Base-by-base conservation (phyloP, 30 jellyfish, hydroid and myxozoan species). In the Hydra vulgaris region DNA sequence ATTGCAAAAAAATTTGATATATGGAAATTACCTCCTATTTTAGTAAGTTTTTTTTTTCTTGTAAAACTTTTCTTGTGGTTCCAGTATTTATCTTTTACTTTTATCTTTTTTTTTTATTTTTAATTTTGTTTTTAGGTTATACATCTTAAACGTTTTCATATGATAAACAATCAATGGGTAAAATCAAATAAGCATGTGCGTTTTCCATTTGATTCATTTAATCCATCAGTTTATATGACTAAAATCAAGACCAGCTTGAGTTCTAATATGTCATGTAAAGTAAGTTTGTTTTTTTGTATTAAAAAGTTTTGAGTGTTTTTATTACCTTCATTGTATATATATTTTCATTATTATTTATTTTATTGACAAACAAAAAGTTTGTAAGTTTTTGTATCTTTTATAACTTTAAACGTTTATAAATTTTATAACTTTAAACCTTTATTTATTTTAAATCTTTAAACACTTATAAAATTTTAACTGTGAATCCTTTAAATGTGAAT, bases 1-100 rank as follows among this genome's bases (percentile, higher is more conserved):
- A 91, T 91, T 8, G 97, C 96, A 17, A 91, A 91, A 72, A 91
- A 86, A 27, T 77, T 91, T 83, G 95, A 88, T 40, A 71, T 91
- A 23, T 91, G 97, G 97, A 81, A 86, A 17, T 73, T 91, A 27
- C 97, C 97, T 0, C 96, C 97, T 20, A 85, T 91, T 12, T 79
- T 91, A 86, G 97, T 91, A 85, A 17, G 86, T 1, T 40, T 40
- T 40, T 40, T 3, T 12, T 40, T 40, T 3, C 12, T 5, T 40
- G 8, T 5, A 3, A 3, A 3, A 40, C 12, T 40, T 40, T 3
- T 40, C 61, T 40, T 3, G 61, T n/a, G n/a, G n/a, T n/a, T n/a
- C 61, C 61, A 12, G 12, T 12, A 40, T 40, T 40, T 40, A 40
- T 3, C 12, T 40, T 12, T 3, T 40, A 3, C 61, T 40, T 40